Evolutionary conservation across 2,113 vertebrate species (phyloP), one percentile per base, ranked within the genome.

Genomic region (Coracopsis vasa): DNA sequence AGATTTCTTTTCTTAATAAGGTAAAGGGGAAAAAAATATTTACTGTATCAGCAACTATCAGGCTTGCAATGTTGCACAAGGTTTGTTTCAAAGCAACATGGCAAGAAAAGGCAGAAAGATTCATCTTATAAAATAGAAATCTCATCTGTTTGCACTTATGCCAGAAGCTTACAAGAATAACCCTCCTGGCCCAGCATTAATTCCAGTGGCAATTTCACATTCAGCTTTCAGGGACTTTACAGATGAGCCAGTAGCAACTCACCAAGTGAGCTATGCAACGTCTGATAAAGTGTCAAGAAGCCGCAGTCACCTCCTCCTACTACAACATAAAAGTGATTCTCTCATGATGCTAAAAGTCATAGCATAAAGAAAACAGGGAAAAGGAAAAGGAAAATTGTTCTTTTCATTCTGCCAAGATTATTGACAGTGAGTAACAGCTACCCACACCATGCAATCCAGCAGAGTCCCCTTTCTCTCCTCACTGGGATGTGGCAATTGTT

Each of bases 111-210:
- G 73, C 65, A 81, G 54, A 83, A 90, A 72, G 44, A 94, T 80
- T 89, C 17, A 67, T 85, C 56, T 95, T 67, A 70, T 42, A 83
- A 96, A 91, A 94, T 17, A 18, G 31, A 90, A 90, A 78, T 65
- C 50, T 84, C 67, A 88, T 91, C 83, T 96, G 62, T 84, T 48
- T 80, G 72, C 61, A 79, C 67, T 71, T 44, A 14, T 31, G n/a
- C 58, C 90, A 93, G 62, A 23, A 85, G 28, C 25, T 86, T 96
- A 90, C 65, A 31, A 80, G 56, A 95, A 81, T 31, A 70, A 71
- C 13, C 29, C 50, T 44, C 20, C 15, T 4, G 9, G 78, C 4
- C 3, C 45, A 72, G 27, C n/a, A 91, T 79, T 94, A 86, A 92
- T 82, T 81, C 81, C 62, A 89, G 44, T 48, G 81, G 41, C 66